Percentiles rank a stretch among this genome's conserved stretches.
These are phyloP conservation scores for Megamerina dolium DNA, from an alignment of 2,888 invertebrate genomes.

Conservation along the genomic window DNA sequence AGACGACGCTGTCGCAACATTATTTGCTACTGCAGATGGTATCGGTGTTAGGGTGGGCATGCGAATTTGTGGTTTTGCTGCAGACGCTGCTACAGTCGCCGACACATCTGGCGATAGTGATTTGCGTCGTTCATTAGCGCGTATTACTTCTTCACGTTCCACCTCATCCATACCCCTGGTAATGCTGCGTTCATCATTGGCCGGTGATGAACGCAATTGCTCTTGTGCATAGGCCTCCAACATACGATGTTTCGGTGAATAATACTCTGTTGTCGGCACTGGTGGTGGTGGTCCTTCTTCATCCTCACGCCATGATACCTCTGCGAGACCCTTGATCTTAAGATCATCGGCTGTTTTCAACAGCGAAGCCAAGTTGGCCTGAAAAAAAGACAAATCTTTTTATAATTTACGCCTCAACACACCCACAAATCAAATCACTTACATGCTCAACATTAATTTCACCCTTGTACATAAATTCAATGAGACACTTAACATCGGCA, in stretches of 20 bases:
- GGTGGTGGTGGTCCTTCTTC: constrained; percentile 36
- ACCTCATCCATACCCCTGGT: no score
- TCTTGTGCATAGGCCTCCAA: constrained; percentile 19
- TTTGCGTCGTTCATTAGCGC: constrained; percentile 15
- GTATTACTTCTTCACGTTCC: constrained; percentile 1
- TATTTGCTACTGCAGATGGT: constrained; percentile 22
- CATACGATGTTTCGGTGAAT: constrained; percentile 31
- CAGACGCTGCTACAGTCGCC: background rate
- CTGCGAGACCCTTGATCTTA: constrained; percentile 84
- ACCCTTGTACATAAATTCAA: constrained; percentile 93
- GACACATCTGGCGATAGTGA: constrained; percentile 15
- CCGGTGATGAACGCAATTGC: background rate
- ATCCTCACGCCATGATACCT: constrained; percentile 77
- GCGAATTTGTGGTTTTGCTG: constrained; percentile 19
- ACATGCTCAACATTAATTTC: constrained; percentile 93
- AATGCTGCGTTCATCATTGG: no score
- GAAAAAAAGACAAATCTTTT: no score
- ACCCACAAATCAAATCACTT: constrained; percentile 53
- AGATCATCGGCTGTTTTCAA: constrained; percentile 89
- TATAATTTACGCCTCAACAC: no score
- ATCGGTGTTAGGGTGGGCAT: constrained; percentile 43
- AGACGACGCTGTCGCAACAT: constrained; percentile 20
- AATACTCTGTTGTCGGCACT: constrained; percentile 35
- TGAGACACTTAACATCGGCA: constrained; percentile 80
- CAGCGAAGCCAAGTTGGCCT: constrained; percentile 81